Conservation (phyloP, 1,140 invertebrate genomes). For the Charaxes varanes region DNA sequence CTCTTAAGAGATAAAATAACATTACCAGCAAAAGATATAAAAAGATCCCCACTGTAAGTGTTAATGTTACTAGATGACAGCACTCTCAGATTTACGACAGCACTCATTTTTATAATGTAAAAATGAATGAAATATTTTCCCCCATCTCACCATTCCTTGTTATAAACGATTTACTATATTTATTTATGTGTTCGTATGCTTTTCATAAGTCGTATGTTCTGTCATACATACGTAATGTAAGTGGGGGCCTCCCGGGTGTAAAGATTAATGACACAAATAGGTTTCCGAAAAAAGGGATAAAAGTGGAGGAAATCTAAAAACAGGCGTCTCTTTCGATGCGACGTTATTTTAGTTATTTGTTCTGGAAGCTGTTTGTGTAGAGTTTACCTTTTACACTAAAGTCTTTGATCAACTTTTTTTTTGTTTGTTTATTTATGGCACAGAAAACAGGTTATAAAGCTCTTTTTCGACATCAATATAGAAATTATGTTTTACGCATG, state of each 20-base stretch:
- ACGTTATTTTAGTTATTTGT: conserved; percentile 23
- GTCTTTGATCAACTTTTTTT: no score
- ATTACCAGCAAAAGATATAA: no score
- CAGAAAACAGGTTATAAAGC: no score
- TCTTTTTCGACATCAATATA: no score
- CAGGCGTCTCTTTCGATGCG: conserved; percentile 18
- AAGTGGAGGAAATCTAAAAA: conserved; percentile 24
- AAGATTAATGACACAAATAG: conserved; percentile 26
- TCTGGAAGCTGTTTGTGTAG: conserved; percentile 14
- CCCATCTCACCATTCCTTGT: background rate
- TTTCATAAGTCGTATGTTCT: conserved; percentile 19
- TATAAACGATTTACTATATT: conserved; percentile 12
- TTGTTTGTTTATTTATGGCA: no score
- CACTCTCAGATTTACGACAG: no score
- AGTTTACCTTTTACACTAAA: no score
- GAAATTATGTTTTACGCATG: no score
- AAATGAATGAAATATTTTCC: background rate
- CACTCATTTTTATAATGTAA: no score
- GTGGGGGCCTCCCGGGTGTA: conserved; percentile 16
- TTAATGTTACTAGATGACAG: no score
- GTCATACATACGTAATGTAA: conserved; percentile 21
- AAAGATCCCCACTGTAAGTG: no score
- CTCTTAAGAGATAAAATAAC: no score
- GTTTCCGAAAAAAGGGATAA: conserved; percentile 18
- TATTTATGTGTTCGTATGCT: conserved; percentile 7